These are phyloP conservation scores for Onthophagus taurus DNA, from an alignment of 1,140 invertebrate genomes.

Conservation along the genomic window DNA sequence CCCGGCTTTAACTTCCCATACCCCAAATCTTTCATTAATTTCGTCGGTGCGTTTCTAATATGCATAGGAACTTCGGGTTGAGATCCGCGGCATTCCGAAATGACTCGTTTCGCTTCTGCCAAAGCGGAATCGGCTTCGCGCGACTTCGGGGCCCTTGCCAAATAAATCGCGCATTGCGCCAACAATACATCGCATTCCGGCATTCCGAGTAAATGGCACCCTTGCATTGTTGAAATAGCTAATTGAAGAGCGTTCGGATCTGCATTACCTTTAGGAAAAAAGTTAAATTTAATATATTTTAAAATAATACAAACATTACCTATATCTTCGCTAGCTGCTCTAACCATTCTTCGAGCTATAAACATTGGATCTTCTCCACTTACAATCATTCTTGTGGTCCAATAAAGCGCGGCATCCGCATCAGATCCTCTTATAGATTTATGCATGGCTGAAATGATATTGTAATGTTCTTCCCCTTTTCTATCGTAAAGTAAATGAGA, in stretches of 20 bases:
- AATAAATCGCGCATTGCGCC: slow-evolving; percentile 64
- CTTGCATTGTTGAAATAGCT: slow-evolving; percentile 65
- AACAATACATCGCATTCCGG: slow-evolving; percentile 71
- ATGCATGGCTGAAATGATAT: slow-evolving; percentile 72
- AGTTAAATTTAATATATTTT: neutral
- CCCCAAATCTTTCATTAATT: slow-evolving; percentile 65
- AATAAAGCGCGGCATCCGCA: slow-evolving; percentile 74
- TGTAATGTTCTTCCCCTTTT: slow-evolving; percentile 76
- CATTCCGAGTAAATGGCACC: slow-evolving; percentile 72
- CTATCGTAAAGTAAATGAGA: slow-evolving; percentile 68
- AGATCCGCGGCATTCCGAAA: slow-evolving; percentile 53
- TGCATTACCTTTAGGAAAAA: slow-evolving; percentile 39
- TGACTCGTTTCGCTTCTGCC: slow-evolving; percentile 47
- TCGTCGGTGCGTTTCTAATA: slow-evolving; percentile 70
- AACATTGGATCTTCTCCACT: slow-evolving; percentile 79
- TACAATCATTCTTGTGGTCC: slow-evolving; percentile 69
- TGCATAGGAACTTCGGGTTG: slow-evolving; percentile 65
- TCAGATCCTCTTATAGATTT: slow-evolving; percentile 79
- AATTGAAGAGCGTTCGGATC: slow-evolving; percentile 46
- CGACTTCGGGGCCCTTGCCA: slow-evolving; percentile 69
- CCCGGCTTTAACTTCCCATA: slow-evolving; percentile 51
- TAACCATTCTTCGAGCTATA: slow-evolving; percentile 65
- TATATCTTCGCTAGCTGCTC: slow-evolving; percentile 67
- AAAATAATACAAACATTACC: slow-evolving; percentile 20
- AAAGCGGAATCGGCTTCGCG: slow-evolving; percentile 59